Percentiles rank a stretch among this genome's conserved stretches.
These are phyloP conservation scores for Cynoglossus semilaevis DNA, from an alignment of 2,113 vertebrate genomes.

Conservation along the genomic window DNA sequence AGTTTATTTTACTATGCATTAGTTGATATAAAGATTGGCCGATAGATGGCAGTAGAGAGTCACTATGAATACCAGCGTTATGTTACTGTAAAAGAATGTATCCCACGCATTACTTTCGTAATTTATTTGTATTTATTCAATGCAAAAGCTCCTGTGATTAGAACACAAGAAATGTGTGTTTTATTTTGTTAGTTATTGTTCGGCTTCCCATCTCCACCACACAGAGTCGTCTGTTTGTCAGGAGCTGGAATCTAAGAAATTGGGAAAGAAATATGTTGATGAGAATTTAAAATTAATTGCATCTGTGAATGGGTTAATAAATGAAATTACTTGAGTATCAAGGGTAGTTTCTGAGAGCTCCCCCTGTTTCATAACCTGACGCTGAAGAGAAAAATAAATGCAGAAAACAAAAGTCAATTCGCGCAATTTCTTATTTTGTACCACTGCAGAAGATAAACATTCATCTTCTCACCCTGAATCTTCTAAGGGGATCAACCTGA, in stretches of 20 bases:
- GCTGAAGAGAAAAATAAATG: conserved; percentile 42
- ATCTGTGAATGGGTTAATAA: background rate
- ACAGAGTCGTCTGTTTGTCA: conserved; percentile 20
- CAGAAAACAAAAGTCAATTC: conserved; percentile 7
- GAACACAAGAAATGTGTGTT: too few relatives aligned
- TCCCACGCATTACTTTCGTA: background rate
- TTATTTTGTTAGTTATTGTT: conserved; percentile 8
- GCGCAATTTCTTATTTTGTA: background rate
- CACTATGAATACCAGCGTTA: background rate
- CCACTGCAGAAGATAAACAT: background rate
- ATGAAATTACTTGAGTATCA: conserved; percentile 58
- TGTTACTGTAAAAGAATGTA: too few relatives aligned
- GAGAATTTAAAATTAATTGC: background rate
- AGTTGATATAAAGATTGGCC: conserved; percentile 6
- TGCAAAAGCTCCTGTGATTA: too few relatives aligned
- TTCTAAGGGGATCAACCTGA: conserved; percentile 43
- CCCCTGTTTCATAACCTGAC: conserved; percentile 45
- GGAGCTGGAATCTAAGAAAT: conserved; percentile 58
- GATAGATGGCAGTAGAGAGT: conserved; percentile 49
- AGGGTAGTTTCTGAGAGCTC: conserved; percentile 10
- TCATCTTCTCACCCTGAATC: conserved; percentile 61
- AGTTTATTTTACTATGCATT: background rate
- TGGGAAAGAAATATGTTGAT: background rate
- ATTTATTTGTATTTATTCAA: background rate
- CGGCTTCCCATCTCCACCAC: background rate